phyloP scores from a whole-genome alignment of 2,888 invertebrate species.

The Digitonthophagus gazella region DNA sequence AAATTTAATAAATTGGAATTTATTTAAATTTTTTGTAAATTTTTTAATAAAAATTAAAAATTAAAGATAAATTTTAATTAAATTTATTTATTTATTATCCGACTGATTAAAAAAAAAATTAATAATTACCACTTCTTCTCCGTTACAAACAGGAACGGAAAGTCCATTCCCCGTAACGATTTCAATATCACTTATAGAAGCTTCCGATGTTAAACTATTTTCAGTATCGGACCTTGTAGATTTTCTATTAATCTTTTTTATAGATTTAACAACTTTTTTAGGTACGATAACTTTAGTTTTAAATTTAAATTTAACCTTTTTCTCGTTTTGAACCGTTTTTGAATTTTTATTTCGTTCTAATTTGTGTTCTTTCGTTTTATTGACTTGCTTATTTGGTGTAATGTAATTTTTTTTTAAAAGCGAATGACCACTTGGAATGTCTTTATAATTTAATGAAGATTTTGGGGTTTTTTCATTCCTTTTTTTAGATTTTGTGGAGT shows the following conservation, averaged over 20 bases:
- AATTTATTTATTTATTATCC: not conserved
- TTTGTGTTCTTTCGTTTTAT: slow-evolving; percentile 20
- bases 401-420: slow-evolving; percentile 36
- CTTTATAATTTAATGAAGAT: slow-evolving; percentile 27
- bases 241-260: slow-evolving; percentile 20
- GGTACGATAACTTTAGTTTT: slow-evolving; percentile 33
- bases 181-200: slow-evolving; percentile 31
- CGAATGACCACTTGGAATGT: slow-evolving; percentile 37
- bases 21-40: too few species aligned
- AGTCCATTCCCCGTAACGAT: slow-evolving; percentile 55
- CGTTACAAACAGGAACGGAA: slow-evolving; percentile 58
- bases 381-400: slow-evolving; percentile 22
- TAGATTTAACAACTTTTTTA: slow-evolving; percentile 12
- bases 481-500: slow-evolving; percentile 35
- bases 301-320: slow-evolving; percentile 40
- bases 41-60: too few species aligned
- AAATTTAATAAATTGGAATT: too few species aligned
- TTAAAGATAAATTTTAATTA: not conserved
- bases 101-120: slow-evolving; percentile 10
- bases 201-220: slow-evolving; percentile 27
- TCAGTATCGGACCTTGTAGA: slow-evolving; percentile 19
- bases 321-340: slow-evolving; percentile 20
- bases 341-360: slow-evolving; percentile 8
- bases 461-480: slow-evolving; percentile 31
- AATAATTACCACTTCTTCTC: slow-evolving; percentile 58